Base-by-base conservation (phyloP, 2,797 vertebrate species). In the Sandelia bainsii region DNA sequence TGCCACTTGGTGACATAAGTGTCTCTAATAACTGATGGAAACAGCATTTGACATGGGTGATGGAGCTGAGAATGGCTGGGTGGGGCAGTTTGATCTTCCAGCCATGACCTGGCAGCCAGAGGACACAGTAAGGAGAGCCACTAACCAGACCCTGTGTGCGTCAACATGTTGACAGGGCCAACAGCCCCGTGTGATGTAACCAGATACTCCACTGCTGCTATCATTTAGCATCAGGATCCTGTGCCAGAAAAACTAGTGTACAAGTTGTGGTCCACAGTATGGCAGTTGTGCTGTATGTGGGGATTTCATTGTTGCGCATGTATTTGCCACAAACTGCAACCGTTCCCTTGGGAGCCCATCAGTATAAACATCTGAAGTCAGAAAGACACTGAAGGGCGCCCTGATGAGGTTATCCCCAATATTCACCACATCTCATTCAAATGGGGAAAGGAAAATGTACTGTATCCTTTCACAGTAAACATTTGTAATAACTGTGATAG, bases 201-300 rank as follows among this genome's bases (percentile, higher is more conserved):
- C 68, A 79, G 80, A 92, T 69, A 39, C 80, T 62, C n/a, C 42
- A 74, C 84, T 86, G 85, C 89, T 93, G 92, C 82, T 93, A 92
- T 91, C 82, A 81, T 91, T 94, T 91, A 93, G 79, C 62, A 73
- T 77, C 32, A 50, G 62, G 68, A 51, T 69, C 39, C 39, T 42
- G 50, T 57, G 85, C 86, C 87, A 88, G 69, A 79, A 48, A 75
- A 73, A 67, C 29, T 29, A 42, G 49, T 13, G 45, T 80, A 76
- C 87, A 76, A 83, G 82, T 83, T 88, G 87, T 85, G 73, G 85
- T 83, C 59, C 44, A 77, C 9, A 62, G 82, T 53, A 4, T 53
- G 51, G 80, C 75, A 77, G 78, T 69, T 67, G 79, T 58, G 78
- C 72, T 66, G 80, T 80, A 3, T 34, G 75, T 83, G 79, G 72